Conservation (phyloP, 2,797 vertebrate species). For the Tadarida brasiliensis region DNA sequence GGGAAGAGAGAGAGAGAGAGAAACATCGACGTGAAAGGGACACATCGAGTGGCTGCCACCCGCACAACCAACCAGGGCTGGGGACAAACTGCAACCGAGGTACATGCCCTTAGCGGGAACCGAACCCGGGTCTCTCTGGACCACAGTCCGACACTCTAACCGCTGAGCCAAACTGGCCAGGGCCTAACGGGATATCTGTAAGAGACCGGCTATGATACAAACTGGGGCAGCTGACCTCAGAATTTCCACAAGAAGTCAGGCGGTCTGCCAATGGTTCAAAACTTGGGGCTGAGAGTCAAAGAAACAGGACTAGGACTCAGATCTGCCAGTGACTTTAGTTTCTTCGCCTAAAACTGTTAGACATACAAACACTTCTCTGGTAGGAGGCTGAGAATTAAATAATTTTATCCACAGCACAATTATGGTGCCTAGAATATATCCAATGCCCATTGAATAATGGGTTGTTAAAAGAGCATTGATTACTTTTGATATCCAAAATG, state of each 20-base stretch:
- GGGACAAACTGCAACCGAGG: too few relatives aligned
- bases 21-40: too few relatives aligned
- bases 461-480: neutral
- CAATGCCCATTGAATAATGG: neutral
- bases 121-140: too few relatives aligned
- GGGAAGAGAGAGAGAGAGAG: too few relatives aligned
- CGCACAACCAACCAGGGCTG: too few relatives aligned
- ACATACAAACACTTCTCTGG: neutral
- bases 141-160: too few relatives aligned
- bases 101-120: too few relatives aligned
- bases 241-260: neutral
- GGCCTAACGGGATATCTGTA: too few relatives aligned
- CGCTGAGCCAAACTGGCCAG: too few relatives aligned
- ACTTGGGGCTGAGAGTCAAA: neutral
- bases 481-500: conserved; percentile 3
- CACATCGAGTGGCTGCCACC: too few relatives aligned
- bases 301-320: neutral
- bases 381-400: neutral
- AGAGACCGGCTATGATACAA: neutral
- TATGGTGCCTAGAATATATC: neutral
- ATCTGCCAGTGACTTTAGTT: neutral
- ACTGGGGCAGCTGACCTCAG: neutral
- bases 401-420: neutral
- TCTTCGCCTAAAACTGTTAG: neutral
- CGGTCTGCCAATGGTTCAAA: neutral